A percentile compares a stretch with the other conserved stretches of the same genome.
Conservation (phyloP, 2,113 vertebrate species). For the Cinclus mexicanus region DNA sequence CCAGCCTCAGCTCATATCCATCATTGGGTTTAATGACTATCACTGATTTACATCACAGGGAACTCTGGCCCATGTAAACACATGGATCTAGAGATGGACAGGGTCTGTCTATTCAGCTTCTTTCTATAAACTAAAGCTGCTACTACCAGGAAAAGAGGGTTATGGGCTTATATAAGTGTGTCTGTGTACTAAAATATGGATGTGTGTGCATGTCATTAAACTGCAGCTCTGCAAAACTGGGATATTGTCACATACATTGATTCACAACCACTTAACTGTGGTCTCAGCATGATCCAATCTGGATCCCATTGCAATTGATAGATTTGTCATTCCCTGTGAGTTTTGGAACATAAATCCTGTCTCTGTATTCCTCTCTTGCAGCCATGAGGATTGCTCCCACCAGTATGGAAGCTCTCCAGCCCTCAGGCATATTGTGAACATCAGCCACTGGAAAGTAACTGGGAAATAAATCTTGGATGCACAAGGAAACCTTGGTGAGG, state of each 20-base stretch:
- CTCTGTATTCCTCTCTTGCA: not conserved
- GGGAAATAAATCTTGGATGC: not conserved
- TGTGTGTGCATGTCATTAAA: not conserved
- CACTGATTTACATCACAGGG: not conserved
- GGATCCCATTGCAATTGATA: not conserved
- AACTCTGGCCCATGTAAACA: not conserved
- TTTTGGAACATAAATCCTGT: not conserved
- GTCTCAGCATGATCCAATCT: not conserved
- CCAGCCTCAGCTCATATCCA: not conserved
- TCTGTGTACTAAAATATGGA: not conserved
- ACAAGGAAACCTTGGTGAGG: not conserved
- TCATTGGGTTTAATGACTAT: not conserved
- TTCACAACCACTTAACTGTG: not conserved
- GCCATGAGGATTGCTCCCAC: not conserved
- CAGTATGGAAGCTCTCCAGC: not conserved
- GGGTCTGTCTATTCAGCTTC: not conserved
- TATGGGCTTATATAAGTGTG: not conserved
- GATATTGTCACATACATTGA: not conserved
- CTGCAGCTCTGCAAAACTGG: not conserved
- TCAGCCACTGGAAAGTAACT: not conserved
- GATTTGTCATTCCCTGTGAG: not conserved
- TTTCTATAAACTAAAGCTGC: not conserved
- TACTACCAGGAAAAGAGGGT: not conserved
- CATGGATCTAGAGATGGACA: accelerated
- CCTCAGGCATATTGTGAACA: not conserved